Conservation (phyloP, 2,113 vertebrate species). For the Tringa solitaria region DNA sequence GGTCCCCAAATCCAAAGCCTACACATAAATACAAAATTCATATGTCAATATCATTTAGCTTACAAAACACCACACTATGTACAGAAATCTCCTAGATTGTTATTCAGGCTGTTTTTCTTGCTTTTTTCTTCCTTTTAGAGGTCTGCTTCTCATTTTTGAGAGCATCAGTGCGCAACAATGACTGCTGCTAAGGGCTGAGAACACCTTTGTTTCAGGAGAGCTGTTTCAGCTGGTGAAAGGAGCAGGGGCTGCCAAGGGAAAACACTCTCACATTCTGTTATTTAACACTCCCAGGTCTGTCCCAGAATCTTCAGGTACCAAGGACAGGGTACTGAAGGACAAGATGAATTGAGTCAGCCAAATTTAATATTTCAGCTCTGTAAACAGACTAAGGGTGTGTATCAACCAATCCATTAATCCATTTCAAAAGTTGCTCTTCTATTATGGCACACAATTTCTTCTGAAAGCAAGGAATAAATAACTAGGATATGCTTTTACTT, state of each 20-base stretch:
- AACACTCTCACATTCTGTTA: neutral
- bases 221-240: neutral
- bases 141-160: neutral
- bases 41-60: neutral
- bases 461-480: neutral
- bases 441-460: neutral
- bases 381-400: neutral
- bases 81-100: neutral
- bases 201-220: neutral
- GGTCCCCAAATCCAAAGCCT: neutral
- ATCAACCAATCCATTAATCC: neutral
- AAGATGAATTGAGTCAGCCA: neutral
- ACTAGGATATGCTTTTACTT: neutral
- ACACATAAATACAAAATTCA: neutral
- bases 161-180: neutral
- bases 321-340: neutral
- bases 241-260: neutral
- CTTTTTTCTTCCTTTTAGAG: neutral
- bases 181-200: neutral
- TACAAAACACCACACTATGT: neutral
- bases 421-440: neutral
- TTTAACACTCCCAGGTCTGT: neutral
- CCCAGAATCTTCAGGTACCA: neutral
- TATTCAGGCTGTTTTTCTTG: neutral
- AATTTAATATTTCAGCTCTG: neutral